A percentile compares a stretch with the other conserved stretches of the same genome.
Evolutionary conservation across 1,140 invertebrate species (phyloP).

Genomic region (Drosophila santomea): DNA sequence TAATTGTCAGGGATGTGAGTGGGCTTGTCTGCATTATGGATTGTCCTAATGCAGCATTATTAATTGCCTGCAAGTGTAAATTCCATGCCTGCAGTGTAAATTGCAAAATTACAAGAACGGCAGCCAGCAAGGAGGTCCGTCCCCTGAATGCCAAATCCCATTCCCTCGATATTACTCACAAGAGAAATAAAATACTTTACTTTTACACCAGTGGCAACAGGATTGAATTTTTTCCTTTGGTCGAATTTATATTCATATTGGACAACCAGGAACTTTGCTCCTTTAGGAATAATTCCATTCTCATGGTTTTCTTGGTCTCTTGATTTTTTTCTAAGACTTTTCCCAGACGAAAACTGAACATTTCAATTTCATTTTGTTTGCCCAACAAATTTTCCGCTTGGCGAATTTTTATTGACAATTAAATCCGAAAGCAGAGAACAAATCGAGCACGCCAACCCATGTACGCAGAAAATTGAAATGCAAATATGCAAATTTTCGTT

Average conservation of each 20-base stretch:
- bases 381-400: slow-evolving; percentile 84
- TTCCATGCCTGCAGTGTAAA: slow-evolving; percentile 80
- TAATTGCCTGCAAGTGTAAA: slow-evolving; percentile 84
- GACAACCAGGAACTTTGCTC: background rate
- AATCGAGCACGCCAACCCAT: slow-evolving; percentile 33
- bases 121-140: background rate
- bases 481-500: slow-evolving; percentile 79
- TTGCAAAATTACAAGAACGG: slow-evolving; percentile 74
- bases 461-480: slow-evolving; percentile 71
- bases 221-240: background rate
- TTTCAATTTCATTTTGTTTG: slow-evolving; percentile 82
- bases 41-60: slow-evolving; percentile 83
- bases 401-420: slow-evolving; percentile 84
- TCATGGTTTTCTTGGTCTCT: background rate
- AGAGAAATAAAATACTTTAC: background rate
- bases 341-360: slow-evolving; percentile 47
- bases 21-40: slow-evolving; percentile 62
- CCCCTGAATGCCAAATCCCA: background rate
- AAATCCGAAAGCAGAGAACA: slow-evolving; percentile 64
- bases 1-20: slow-evolving; percentile 69
- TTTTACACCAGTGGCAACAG: too few species aligned
- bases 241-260: background rate
- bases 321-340: slow-evolving; percentile 41
- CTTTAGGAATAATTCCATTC: slow-evolving; percentile 18
- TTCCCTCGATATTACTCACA: too few species aligned